These are phyloP conservation scores for Alligator sinensis DNA, from an alignment of 2,113 vertebrate genomes.

Conservation along the genomic window DNA sequence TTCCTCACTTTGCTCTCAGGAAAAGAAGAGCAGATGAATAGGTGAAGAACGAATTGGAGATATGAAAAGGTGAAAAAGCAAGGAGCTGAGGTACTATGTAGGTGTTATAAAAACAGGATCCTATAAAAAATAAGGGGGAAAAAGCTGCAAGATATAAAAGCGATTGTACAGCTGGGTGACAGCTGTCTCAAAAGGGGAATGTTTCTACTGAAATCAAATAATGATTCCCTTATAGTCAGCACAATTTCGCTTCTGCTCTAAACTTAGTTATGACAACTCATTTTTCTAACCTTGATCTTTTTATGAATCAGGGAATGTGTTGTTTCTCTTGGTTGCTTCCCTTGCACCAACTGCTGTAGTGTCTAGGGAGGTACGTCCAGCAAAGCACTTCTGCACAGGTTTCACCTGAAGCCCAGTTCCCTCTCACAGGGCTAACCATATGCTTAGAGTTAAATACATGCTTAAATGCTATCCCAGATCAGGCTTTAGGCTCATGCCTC, in stretches of 20 bases:
- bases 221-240: not conserved
- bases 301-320: not conserved
- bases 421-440: not conserved
- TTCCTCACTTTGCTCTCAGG: not conserved
- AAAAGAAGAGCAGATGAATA: not conserved
- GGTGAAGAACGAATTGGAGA: not conserved
- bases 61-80: not conserved
- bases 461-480: conserved; percentile 20
- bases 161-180: not conserved
- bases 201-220: conserved; percentile 4
- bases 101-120: not conserved
- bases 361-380: not conserved
- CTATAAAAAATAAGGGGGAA: not conserved
- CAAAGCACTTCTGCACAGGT: not conserved
- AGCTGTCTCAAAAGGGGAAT: not conserved
- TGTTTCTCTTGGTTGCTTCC: not conserved
- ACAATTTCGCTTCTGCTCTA: not conserved
- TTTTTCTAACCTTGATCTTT: conserved; percentile 11
- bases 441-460: not conserved
- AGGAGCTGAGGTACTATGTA: not conserved
- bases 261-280: not conserved
- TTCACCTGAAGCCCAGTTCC: conserved; percentile 6
- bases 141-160: conserved; percentile 5
- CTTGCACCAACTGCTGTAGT: not conserved
- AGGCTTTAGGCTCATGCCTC: not conserved